These are phyloP conservation scores for Agrochola litura DNA, from an alignment of 2,888 invertebrate genomes.

Conservation along the genomic window DNA sequence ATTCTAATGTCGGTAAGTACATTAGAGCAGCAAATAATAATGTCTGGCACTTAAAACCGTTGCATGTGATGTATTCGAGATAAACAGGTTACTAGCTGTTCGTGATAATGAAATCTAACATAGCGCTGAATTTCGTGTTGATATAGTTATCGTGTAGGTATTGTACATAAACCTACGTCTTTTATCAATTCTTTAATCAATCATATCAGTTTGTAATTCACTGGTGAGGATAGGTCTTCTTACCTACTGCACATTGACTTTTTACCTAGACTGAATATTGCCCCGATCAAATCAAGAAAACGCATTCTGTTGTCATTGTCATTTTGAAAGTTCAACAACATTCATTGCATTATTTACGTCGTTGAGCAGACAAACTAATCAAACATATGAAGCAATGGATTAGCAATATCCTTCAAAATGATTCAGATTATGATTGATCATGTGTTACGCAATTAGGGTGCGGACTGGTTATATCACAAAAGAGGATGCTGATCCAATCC, in stretches of 20 bases:
- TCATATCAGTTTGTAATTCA: neutral
- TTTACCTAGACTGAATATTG: neutral
- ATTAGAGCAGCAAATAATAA: neutral
- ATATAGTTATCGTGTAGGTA: constrained; percentile 12
- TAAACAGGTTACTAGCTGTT: constrained; percentile 16
- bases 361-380: no score
- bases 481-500: neutral
- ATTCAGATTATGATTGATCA: no score
- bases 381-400: no score
- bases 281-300: neutral
- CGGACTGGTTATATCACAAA: neutral
- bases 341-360: no score
- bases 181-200: constrained; percentile 25
- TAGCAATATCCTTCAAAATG: no score
- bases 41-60: constrained; percentile 1
- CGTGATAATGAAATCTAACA: constrained; percentile 7
- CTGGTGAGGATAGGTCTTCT: neutral
- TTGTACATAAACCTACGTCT: neutral
- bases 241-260: neutral
- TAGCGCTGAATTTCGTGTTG: neutral
- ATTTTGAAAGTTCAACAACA: no score
- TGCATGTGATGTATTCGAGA: constrained; percentile 13
- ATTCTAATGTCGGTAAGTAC: no score
- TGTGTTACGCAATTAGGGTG: no score
- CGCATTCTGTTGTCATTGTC: no score